Conservation (phyloP, 2,888 invertebrate genomes). For the Phyllotreta cruciferae region DNA sequence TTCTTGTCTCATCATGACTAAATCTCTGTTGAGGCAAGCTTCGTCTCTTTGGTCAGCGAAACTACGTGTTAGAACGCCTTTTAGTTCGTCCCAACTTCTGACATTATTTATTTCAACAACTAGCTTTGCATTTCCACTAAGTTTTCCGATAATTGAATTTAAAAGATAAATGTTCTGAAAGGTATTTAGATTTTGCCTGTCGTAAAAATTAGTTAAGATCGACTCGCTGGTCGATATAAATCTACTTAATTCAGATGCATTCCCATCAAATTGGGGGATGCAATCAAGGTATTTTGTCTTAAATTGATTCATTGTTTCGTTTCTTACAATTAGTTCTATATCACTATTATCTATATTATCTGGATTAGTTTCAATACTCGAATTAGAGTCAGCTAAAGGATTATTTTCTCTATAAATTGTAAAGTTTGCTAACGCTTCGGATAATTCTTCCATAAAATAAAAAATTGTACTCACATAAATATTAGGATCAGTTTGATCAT, state of each 20-base stretch:
- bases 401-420: too few species aligned
- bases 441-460: too few species aligned
- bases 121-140: slow-evolving; percentile 27
- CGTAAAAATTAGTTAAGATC: slow-evolving; percentile 22
- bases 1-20: slow-evolving; percentile 35
- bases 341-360: too few species aligned
- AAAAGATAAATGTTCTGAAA: slow-evolving; percentile 33
- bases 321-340: too few species aligned
- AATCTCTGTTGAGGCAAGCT: slow-evolving; percentile 36
- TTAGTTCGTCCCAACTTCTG: not conserved
- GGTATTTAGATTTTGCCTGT: slow-evolving; percentile 20
- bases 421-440: too few species aligned
- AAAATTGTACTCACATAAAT: too few species aligned
- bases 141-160: slow-evolving; percentile 29
- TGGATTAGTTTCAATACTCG: too few species aligned
- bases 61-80: slow-evolving; percentile 23
- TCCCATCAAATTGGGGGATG: slow-evolving; percentile 27
- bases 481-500: too few species aligned
- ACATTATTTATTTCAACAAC: slow-evolving; percentile 31
- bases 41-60: slow-evolving; percentile 39
- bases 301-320: slow-evolving; percentile 1
- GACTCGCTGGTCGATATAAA: slow-evolving; percentile 11
- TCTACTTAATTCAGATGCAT: slow-evolving; percentile 18
- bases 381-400: too few species aligned
- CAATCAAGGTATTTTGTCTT: slow-evolving; percentile 27